Evolutionary conservation across 2,888 invertebrate species (phyloP).

Genomic region (Callimorpha dominula): DNA sequence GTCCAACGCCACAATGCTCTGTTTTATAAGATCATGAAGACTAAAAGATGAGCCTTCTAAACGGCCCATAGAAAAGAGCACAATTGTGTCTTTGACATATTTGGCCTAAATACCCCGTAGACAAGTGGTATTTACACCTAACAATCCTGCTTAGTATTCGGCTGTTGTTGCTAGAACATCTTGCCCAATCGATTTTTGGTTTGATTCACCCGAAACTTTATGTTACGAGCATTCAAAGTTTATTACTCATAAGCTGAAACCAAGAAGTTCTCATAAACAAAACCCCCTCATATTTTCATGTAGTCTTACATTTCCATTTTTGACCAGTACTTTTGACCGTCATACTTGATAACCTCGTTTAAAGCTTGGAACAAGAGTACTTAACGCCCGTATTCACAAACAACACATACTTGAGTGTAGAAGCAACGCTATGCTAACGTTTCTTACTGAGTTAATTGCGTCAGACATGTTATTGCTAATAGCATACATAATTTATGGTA

Average conservation of each 20-base stretch:
- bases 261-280: constrained; percentile 35
- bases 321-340: constrained; percentile 25
- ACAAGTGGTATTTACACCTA: too few species aligned
- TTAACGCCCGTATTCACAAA: constrained; percentile 16
- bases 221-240: constrained; percentile 31
- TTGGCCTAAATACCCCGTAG: too few species aligned
- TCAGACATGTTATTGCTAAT: background rate
- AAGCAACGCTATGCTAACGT: background rate
- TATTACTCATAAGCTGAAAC: constrained; percentile 31
- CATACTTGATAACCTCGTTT: constrained; percentile 29
- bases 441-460: background rate
- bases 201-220: constrained; percentile 12
- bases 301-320: constrained; percentile 25
- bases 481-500: background rate
- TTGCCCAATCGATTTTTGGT: background rate
- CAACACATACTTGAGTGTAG: background rate
- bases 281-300: constrained; percentile 16
- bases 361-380: constrained; percentile 24
- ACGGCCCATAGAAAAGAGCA: too few species aligned
- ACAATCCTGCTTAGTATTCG: too few species aligned
- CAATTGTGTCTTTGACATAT: too few species aligned
- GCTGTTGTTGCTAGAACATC: background rate
- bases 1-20: too few species aligned
- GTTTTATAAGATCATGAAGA: too few species aligned
- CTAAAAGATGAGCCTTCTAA: too few species aligned